Conservation (phyloP, 2,113 vertebrate species). For the Probosciger aterrimus region DNA sequence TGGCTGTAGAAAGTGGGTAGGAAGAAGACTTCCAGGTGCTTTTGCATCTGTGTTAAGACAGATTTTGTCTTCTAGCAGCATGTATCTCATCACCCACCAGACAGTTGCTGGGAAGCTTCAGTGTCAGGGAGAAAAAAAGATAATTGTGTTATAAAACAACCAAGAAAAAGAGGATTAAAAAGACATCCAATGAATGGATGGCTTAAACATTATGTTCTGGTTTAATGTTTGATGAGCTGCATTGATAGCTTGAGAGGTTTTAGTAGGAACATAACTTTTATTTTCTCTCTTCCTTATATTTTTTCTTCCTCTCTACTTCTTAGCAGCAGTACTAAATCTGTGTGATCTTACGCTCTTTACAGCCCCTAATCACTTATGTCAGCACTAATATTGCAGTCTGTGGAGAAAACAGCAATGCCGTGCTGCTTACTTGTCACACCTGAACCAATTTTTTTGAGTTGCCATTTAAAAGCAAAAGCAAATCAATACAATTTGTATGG, state of each 20-base stretch:
- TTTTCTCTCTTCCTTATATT: not conserved
- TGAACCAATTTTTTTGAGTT: not conserved
- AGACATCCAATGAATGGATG: not conserved
- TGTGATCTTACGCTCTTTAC: not conserved
- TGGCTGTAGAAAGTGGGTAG: not conserved
- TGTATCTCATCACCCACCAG: not conserved
- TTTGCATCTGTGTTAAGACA: not conserved
- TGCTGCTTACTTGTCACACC: not conserved
- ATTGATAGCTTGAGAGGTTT: not conserved
- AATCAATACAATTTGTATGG: not conserved
- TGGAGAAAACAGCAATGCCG: not conserved
- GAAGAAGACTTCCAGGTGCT: not conserved
- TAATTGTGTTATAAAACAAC: not conserved
- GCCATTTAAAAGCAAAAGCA: not conserved
- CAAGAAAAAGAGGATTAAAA: not conserved
- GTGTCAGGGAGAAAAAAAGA: not conserved
- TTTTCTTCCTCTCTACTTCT: not conserved
- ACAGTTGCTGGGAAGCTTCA: not conserved
- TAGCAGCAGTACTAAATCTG: not conserved
- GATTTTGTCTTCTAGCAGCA: not conserved
- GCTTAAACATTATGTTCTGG: not conserved
- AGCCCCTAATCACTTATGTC: not conserved
- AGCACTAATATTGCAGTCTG: not conserved
- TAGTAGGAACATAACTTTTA: not conserved
- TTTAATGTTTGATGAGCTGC: not conserved